These are phyloP conservation scores for Epinephelus fuscoguttatus DNA, from an alignment of 2,113 vertebrate genomes.

Conservation along the genomic window DNA sequence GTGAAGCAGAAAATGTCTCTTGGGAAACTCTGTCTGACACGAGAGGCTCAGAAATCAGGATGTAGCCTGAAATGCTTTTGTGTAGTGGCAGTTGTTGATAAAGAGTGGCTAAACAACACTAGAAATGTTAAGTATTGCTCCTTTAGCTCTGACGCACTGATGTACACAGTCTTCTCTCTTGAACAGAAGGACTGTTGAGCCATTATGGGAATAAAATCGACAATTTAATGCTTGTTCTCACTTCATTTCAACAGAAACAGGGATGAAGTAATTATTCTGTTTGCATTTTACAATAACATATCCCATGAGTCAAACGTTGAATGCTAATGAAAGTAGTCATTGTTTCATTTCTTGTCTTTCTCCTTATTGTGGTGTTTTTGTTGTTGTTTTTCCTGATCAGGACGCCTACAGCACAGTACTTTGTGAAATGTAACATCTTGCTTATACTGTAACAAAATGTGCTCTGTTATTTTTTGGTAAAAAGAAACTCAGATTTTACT, in stretches of 20 bases:
- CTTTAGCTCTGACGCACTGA: not conserved
- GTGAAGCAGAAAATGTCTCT: not conserved
- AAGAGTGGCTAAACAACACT: not conserved
- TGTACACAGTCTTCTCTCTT: not conserved
- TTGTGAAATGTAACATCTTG: not conserved
- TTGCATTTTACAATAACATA: not conserved
- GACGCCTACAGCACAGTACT: rapidly evolving
- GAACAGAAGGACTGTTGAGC: not conserved
- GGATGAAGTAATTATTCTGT: not conserved
- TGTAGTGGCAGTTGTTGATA: not conserved
- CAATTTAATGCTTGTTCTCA: not conserved
- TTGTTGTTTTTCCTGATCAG: not conserved
- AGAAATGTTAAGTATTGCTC: not conserved
- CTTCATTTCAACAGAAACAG: not conserved
- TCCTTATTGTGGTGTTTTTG: not conserved
- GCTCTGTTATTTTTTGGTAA: not conserved
- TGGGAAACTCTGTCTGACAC: not conserved
- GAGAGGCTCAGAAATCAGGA: not conserved
- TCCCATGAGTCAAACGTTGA: too few relatives aligned
- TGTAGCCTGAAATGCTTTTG: constrained; percentile 3
- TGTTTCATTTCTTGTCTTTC: not conserved
- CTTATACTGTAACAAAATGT: not conserved
- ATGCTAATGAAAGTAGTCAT: not conserved
- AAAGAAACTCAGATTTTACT: not conserved
- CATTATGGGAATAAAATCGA: not conserved